These are phyloP conservation scores for Corvus hawaiiensis DNA, from an alignment of 2,113 vertebrate genomes.

Conservation along the genomic window DNA sequence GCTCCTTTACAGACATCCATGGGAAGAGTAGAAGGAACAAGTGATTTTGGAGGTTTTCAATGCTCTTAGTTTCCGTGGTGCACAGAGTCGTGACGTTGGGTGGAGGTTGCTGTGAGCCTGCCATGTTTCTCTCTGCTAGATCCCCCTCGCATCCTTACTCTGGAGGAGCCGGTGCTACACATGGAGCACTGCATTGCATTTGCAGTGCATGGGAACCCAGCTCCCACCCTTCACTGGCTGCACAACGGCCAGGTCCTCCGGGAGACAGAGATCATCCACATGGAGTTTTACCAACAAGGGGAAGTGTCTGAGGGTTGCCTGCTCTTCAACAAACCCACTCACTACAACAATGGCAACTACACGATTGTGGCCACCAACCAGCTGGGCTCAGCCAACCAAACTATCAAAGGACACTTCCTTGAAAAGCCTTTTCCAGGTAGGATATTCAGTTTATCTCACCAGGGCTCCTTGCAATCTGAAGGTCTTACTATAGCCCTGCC, in stretches of 20 bases:
- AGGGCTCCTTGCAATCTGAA: neutral
- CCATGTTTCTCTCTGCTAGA: constrained; percentile 71
- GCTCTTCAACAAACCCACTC: constrained; percentile 92
- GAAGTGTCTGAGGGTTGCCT: constrained; percentile 92
- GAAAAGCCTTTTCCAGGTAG: constrained; percentile 80
- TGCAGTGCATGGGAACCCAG: constrained; percentile 89
- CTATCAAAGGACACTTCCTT: constrained; percentile 91
- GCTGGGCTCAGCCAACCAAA: constrained; percentile 87
- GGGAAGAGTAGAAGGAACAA: neutral
- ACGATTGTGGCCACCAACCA: constrained; percentile 90
- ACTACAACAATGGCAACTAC: constrained; percentile 97
- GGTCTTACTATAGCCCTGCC: neutral
- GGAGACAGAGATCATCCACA: constrained; percentile 83
- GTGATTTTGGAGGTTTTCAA: neutral
- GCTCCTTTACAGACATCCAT: neutral
- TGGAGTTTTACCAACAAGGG: constrained; percentile 86
- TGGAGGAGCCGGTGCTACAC: constrained; percentile 87
- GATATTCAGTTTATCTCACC: neutral
- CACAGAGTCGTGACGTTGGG: neutral
- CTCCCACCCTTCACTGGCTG: constrained; percentile 89
- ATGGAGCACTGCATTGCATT: constrained; percentile 95
- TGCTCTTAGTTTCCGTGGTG: neutral
- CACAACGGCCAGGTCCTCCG: constrained; percentile 82
- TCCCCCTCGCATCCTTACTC: constrained; percentile 88
- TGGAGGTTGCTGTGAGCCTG: constrained; percentile 38